phyloP scores from a whole-genome alignment of 1,140 invertebrate species.

The Drosophila burlai region DNA sequence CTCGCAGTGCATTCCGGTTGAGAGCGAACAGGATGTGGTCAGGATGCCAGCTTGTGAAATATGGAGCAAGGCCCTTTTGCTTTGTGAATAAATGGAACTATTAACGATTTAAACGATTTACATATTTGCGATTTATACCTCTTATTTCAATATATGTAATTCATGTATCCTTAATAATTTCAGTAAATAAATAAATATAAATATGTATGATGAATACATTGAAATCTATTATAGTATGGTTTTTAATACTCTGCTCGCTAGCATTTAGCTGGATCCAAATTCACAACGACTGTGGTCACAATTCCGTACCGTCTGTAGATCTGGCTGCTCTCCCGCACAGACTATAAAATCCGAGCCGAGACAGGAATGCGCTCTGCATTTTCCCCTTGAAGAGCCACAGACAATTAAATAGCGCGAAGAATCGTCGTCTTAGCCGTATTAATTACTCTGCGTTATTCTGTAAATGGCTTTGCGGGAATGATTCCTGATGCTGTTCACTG shows the following conservation, averaged over 20 bases:
- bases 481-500: conserved; percentile 34
- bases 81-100: conserved; percentile 2
- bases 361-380: conserved; percentile 42
- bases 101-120: conserved; percentile 1
- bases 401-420: conserved; percentile 35
- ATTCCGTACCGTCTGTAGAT: not conserved
- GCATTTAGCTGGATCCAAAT: not conserved
- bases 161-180: not conserved
- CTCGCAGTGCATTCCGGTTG: conserved; percentile 18
- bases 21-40: conserved; percentile 27
- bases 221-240: not conserved
- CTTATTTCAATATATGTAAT: no score
- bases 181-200: no score
- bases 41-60: conserved; percentile 16
- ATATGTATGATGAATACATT: no score
- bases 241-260: not conserved
- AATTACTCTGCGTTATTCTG: conserved; percentile 78
- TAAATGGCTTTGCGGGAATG: conserved; percentile 60
- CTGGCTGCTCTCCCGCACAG: conserved; percentile 11
- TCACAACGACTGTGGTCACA: conserved; percentile 12
- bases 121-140: no score
- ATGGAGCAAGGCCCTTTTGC: conserved; percentile 33
- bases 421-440: conserved; percentile 53
- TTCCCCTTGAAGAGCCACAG: conserved; percentile 45
- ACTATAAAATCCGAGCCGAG: conserved; percentile 45